Evolutionary conservation across 1,140 invertebrate species (phyloP), one percentile per base, ranked within the genome.

Genomic region (Brachionus asplanchnoidis): DNA sequence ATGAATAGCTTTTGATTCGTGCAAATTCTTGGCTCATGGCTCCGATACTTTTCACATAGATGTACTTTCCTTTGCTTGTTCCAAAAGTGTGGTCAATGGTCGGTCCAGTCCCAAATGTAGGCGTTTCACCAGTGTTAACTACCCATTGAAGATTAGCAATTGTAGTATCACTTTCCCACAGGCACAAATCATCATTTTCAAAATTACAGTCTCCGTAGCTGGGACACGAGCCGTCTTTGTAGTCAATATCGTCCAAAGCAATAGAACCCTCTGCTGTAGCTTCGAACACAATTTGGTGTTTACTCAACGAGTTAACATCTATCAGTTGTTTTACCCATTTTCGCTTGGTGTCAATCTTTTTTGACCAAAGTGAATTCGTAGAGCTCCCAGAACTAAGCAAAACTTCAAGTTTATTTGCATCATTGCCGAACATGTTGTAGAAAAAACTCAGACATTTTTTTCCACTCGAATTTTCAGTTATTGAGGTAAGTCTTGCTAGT

Each of bases 21-120:
- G 73, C 93, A 87, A 94, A 93, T 36, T 87, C 87, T 46, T 87
- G 85, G 14, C 85, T 85, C 3, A 86, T n/a, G n/a, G 36, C 23
- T 28, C 87, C 86, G 28, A 83, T 84, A 4, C 88, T 84, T 73
- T 88, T 87, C 26, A 88, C 85, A 83, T 87, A 89, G 86, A 89
- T 87, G 86, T 89, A 89, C 70, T 87, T 88, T 50, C 90, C 91
- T 88, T 84, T 85, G 3, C 85, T 66, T 50, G 77, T 85, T 84
- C 84, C 87, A 65, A 86, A 87, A 20, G 90, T 91, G 83, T 91
- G 94, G 87, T 95, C 94, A 87, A 91, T 91, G 5, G 91, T 91
- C 0, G 89, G 89, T 14, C 89, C 88, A n/a, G 88, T 88, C 14
- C 86, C 86, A 5, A 56, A 26, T 65, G 86, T 88, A 14, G 80